Base-by-base conservation (phyloP, 2,113 vertebrate species). In the Lepisosteus osseus region DNA sequence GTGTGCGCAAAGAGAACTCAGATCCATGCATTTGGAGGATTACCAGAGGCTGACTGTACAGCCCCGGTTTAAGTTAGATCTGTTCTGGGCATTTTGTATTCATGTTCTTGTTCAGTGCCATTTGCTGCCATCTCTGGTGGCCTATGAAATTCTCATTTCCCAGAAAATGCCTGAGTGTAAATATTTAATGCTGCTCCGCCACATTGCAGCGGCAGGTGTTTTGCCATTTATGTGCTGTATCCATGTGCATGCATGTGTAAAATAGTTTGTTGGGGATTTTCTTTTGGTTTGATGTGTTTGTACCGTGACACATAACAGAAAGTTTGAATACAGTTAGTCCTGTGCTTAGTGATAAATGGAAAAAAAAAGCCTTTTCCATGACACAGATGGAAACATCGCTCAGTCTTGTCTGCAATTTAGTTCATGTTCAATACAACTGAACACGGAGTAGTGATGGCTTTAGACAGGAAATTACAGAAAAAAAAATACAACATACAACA, bases 171-270 rank as follows among this genome's bases (percentile, higher is more conserved):
- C 62, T 45, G 70, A 63, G 54, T 66, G 74, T 79, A 70, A 81
- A 77, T 79, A 74, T 81, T 75, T 77, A 75, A 81, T 75, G 29
- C 43, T 51, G 71, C 61, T 62, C 67, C 45, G 59, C 29, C 77
- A 75, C 74, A 75, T 73, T 73, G 72, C 75, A 71, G 41, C 51
- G 65, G 75, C 72, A 81, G 74, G 77, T 78, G 76, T 70, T 78
- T 13, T 61, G 59, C 61, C 62, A 51, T 51, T 5, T 9, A 51
- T 51, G 5, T 51, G 9, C 47, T 51, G 5, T 51, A 51, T 5
- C 47, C 47, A 42, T 65, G 61, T 72, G 62, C 65, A 13, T 72
- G 62, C 44, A 15, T 29, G 12, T 71, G 70, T 70, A 42, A 51
- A 51, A 5, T 51, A 51, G 47, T 9, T 51, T 51, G 47, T 51